Evolutionary conservation across 2,113 vertebrate species (phyloP), one percentile per base, ranked within the genome.

Genomic region (Planiliza haematocheilus): DNA sequence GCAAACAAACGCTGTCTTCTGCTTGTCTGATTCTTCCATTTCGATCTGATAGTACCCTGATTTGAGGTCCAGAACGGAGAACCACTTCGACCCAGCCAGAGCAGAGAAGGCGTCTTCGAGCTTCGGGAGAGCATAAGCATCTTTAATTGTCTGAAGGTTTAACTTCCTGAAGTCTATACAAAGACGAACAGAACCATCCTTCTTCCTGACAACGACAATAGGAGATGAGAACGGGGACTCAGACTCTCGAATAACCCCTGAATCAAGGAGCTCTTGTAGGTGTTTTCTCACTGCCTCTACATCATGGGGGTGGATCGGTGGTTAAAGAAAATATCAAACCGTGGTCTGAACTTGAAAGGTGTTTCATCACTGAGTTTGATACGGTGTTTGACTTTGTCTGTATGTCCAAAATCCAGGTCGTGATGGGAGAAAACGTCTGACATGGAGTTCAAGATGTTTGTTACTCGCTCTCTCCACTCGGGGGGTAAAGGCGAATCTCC

Each of bases 371-470:
- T n/a, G 4, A 60, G 8, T 2, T 24, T 60, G 7, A 60, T 42
- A 2, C 43, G 37, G 16, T 59, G 57, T 17, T 59, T 59, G 1
- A 59, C 38, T 8, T 60, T 60, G 2, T 24, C 20, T 21, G 57
- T 24, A 4, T 7, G 38, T 1, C 39, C 57, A 60, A 60, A 60
- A 30, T 60, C 57, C 3, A 43, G 20, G 13, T 60, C 57, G 4
- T 60, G 57, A 16, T 60, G 18, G 11, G 18, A 18, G 24, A 60
- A 60, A 2, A 60, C 39, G 8, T 60, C 57, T 8, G 57, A 18
- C 7, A 60, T 60, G 12, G 10, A 17, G 13, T 16, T 43, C 7
- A 60, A 5, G 5, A 5, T 2, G 24, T 30, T 30, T 30, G 24
- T 30, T 2, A 30, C 24, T 5, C 24, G 2, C 5, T 30, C 24